Evolutionary conservation across 92 coral and sea anemone genomes (phyloP).

Genomic region (Phenganax subtilis): DNA sequence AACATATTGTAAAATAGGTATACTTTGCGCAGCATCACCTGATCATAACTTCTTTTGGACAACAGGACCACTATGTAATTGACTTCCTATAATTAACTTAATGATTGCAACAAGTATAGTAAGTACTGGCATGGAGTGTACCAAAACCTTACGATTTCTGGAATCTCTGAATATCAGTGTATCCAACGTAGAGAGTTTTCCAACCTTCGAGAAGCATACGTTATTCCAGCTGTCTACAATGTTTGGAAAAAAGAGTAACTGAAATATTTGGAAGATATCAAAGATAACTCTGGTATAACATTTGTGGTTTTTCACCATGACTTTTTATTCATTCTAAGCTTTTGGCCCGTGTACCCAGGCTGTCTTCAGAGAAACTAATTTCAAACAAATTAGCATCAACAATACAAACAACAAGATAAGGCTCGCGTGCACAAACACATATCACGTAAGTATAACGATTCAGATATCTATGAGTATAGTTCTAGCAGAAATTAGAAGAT

Average conservation of each 20-base stretch:
- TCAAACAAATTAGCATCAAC: no score
- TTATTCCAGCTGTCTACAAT: conserved; percentile 4
- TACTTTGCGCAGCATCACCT: neutral
- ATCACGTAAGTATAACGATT: no score
- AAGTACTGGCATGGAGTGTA: neutral
- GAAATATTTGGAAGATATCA: neutral
- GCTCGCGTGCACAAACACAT: no score
- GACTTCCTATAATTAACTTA: neutral
- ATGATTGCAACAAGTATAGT: neutral
- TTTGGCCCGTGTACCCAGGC: no score
- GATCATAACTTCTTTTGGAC: neutral
- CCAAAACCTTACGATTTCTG: neutral
- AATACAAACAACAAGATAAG: no score
- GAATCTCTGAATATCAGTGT: neutral
- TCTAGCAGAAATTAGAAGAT: no score
- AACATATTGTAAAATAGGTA: conserved; percentile 24
- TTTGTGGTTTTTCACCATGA: no score
- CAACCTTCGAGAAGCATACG: neutral
- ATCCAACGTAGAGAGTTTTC: conserved; percentile 2
- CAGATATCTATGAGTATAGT: no score
- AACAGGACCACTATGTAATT: neutral
- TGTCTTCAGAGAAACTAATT: no score
- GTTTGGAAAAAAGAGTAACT: neutral
- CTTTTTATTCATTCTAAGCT: no score
- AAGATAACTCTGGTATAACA: no score